These are phyloP conservation scores for Orientallactaga sibirica DNA, from an alignment of 2,797 vertebrate species.

Conservation along the genomic window DNA sequence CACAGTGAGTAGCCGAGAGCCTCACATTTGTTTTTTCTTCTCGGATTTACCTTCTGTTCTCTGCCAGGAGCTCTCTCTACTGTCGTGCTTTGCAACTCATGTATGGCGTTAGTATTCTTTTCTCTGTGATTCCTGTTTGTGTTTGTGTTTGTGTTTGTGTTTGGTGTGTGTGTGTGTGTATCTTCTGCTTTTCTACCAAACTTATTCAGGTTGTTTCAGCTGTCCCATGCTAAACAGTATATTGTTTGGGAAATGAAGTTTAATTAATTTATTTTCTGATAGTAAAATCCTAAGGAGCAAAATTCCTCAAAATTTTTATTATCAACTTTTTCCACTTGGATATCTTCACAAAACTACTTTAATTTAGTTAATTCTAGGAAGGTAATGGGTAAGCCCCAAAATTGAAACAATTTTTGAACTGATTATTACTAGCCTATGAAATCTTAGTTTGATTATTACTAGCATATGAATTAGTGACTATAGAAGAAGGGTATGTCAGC, in stretches of 20 bases:
- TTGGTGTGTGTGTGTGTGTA: neutral
- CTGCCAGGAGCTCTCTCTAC: neutral
- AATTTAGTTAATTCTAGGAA: neutral
- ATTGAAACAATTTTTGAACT: neutral
- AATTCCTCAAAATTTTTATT: slow-evolving; percentile 14
- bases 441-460: neutral
- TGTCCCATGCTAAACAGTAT: neutral
- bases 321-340: neutral
- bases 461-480: too few relatives aligned
- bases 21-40: neutral
- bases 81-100: too few relatives aligned
- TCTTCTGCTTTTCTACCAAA: neutral
- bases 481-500: too few relatives aligned
- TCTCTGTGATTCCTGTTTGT: neutral
- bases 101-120: neutral
- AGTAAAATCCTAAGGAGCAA: slow-evolving; percentile 3
- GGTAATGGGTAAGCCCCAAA: neutral
- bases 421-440: neutral
- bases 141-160: neutral
- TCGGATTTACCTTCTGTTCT: neutral
- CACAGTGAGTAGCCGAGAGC: neutral
- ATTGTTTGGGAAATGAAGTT: neutral
- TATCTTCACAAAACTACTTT: neutral
- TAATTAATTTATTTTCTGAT: slow-evolving; percentile 26
- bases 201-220: neutral